Evolutionary conservation across 2,113 vertebrate genomes (phyloP), one percentile per base, ranked within the genome.

Genomic region (Percina caprodes): DNA sequence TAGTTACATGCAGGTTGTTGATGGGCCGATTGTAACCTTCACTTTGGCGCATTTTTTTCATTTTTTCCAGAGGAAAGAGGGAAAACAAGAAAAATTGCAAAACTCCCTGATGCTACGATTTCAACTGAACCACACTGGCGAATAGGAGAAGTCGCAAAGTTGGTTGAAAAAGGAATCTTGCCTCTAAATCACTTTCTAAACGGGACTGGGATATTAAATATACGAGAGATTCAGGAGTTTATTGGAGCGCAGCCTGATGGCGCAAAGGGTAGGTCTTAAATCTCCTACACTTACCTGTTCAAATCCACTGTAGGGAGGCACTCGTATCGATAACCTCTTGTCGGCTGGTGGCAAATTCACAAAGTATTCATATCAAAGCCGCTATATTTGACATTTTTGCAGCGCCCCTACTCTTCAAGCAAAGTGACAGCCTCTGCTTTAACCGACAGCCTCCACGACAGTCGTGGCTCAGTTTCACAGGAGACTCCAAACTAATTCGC

Each of bases 241-340:
- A 98, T 98, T 97, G 97, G 97, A 99, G 97, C 97, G 98, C 97
- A 98, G 97, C 97, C 98, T 98, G 97, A 99, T 99, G 98, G 98
- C 98, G 97, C 98, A 99, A 98, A 98, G 98, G 98, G 98, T 99
- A 99, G 97, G 98, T 99, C 97, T 96, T 95, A 97, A 97, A 97
- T 97, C 96, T 95, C 95, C 96, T 95, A 90, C 96, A 95, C 96
- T 97, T 96, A 96, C 97, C 96, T 96, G 95, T 95, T 97, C 96
- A 96, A 95, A 96, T 94, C 95, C 96, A 96, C 95, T 92, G 95
- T 96, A 95, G 95, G 95, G 95, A 95, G 96, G 95, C 96, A 96
- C 92, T 82, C 93, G 94, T 94, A 92, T 94, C 92, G 92, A 80
- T 91, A 86, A 87, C 87, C 80, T 89, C 86, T 80, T 42, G 83